phyloP scores from a whole-genome alignment of 35 echinoderm and acorn worm species.

The Apostichopus japonicus region DNA sequence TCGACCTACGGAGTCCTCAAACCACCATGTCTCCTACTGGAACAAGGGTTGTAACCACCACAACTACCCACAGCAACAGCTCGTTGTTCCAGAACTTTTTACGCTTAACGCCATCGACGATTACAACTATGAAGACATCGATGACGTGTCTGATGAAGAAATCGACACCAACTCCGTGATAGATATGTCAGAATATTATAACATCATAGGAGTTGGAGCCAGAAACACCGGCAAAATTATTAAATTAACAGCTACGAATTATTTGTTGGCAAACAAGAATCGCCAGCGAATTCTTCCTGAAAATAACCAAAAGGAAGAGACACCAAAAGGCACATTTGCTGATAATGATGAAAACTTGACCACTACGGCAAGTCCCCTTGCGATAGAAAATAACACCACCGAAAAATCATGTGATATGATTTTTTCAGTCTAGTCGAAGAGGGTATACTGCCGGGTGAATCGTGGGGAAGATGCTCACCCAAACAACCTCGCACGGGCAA shows the following conservation, averaged over 20 bases:
- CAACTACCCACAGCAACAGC: neutral
- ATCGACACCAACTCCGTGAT: neutral
- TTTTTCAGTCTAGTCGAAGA: conserved; percentile 20
- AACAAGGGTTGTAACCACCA: neutral
- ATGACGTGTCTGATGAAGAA: neutral
- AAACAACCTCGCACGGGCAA: neutral
- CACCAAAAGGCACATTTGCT: neutral
- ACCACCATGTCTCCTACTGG: conserved; percentile 11
- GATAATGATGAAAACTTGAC: neutral
- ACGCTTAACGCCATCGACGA: neutral
- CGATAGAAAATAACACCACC: neutral
- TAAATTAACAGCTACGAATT: too few species aligned
- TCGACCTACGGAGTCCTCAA: neutral
- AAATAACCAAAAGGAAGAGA: neutral
- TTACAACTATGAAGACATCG: neutral
- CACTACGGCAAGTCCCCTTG: too few species aligned
- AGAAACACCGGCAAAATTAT: too few species aligned
- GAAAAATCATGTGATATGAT: too few species aligned
- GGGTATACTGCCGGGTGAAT: neutral
- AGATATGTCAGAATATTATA: too few species aligned
- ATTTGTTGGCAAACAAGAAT: neutral
- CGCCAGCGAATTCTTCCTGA: neutral
- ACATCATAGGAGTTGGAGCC: too few species aligned
- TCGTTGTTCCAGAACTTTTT: neutral
- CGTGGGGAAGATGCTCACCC: neutral